Percentiles rank a stretch among this genome's conserved stretches.
Conservation (phyloP, 2,113 vertebrate genomes). For the Glaucidium brasilianum region DNA sequence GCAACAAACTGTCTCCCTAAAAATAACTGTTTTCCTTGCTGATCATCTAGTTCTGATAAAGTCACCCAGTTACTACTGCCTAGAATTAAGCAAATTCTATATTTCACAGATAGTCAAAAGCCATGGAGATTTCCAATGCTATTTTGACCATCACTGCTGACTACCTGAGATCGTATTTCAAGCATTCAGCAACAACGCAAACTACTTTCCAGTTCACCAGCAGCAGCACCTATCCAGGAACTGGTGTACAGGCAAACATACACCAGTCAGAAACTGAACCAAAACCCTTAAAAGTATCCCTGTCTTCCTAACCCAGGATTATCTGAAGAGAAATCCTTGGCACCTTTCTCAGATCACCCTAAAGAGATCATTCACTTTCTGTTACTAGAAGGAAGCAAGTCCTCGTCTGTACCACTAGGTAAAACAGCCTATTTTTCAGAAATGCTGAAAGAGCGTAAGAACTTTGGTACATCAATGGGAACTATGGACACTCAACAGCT, state of each 20-base stretch:
- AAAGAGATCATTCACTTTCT: rapidly evolving
- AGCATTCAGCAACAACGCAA: neutral
- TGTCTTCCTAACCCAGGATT: neutral
- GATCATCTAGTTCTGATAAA: neutral
- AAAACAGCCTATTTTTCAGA: neutral
- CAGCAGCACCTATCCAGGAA: neutral
- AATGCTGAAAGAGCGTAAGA: neutral
- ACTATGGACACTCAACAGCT: neutral
- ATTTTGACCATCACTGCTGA: neutral
- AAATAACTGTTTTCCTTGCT: slow-evolving; percentile 9
- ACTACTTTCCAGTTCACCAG: neutral
- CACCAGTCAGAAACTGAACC: neutral
- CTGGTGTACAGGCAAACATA: neutral
- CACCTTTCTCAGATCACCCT: neutral
- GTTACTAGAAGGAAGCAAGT: neutral
- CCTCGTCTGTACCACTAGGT: neutral
- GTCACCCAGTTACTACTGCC: neutral
- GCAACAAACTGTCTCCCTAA: neutral
- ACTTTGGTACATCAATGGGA: neutral
- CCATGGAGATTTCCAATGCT: neutral
- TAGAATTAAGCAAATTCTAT: neutral
- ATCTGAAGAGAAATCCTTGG: neutral
- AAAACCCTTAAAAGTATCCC: neutral
- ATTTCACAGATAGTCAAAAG: neutral
- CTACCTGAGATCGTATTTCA: neutral